Conservation (phyloP, 2,888 invertebrate species). For the Stegophylla sp. region DNA sequence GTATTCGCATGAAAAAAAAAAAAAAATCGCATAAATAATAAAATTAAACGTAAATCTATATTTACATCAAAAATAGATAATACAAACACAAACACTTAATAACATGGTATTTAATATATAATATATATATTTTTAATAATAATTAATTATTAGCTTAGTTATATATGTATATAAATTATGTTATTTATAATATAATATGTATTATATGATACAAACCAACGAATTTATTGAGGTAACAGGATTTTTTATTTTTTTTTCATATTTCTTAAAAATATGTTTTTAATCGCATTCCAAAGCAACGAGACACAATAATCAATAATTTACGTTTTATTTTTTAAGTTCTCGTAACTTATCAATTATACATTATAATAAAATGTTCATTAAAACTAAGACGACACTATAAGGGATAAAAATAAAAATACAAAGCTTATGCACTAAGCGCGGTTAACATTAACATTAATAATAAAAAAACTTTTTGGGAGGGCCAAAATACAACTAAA, state of each 20-base stretch:
- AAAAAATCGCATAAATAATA: conserved; percentile 57
- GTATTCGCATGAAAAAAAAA: conserved; percentile 40
- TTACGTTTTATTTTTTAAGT: conserved; percentile 17
- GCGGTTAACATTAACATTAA: conserved; percentile 21
- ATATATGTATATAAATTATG: conserved; percentile 20
- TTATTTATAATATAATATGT: conserved; percentile 52
- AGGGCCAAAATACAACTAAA: conserved; percentile 36
- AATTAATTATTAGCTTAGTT: conserved; percentile 47
- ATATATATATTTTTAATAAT: conserved; percentile 41
- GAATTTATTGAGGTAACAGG: conserved; percentile 57
- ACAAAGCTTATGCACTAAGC: conserved; percentile 51
- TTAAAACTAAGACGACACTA: conserved; percentile 34
- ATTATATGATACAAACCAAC: conserved; percentile 57
- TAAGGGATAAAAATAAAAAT: conserved; percentile 50
- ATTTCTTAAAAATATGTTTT: conserved; percentile 50
- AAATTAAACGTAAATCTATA: conserved; percentile 58
- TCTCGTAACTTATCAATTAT: conserved; percentile 27
- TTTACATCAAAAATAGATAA: conserved; percentile 59
- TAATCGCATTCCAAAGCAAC: conserved; percentile 40
- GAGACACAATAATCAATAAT: conserved; percentile 47
- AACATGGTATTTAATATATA: conserved; percentile 55
- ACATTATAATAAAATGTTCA: conserved; percentile 33
- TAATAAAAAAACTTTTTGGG: conserved; percentile 2
- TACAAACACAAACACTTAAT: conserved; percentile 59
- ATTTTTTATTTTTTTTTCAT: conserved; percentile 57